Percentiles rank a stretch among this genome's conserved stretches.
phyloP scores from a whole-genome alignment of 2,888 invertebrate species.

The Allophyes oxyacanthae region DNA sequence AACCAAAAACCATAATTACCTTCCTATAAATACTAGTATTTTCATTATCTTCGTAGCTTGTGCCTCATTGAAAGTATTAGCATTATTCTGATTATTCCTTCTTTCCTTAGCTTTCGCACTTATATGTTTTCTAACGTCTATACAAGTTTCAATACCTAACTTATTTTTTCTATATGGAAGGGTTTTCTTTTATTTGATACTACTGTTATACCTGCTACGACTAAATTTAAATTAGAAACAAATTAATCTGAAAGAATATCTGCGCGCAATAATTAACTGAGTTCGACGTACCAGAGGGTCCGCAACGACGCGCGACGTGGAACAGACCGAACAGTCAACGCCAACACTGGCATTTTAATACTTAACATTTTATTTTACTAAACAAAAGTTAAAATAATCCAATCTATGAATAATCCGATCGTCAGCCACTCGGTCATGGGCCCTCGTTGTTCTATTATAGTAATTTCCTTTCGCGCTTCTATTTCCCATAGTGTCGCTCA shows the following conservation, averaged over 20 bases:
- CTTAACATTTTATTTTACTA: not conserved
- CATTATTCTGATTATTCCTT: too few species aligned
- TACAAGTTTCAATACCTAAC: conserved; percentile 6
- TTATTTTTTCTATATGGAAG: too few species aligned
- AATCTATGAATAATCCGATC: too few species aligned
- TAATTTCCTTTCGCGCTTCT: conserved; percentile 28
- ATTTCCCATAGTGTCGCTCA: conserved; percentile 12
- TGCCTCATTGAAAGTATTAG: too few species aligned
- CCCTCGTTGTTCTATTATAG: conserved; percentile 24
- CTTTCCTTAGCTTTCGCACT: conserved; percentile 31
- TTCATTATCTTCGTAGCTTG: too few species aligned
- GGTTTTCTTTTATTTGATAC: too few species aligned
- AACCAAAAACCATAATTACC: too few species aligned
- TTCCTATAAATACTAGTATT: too few species aligned
- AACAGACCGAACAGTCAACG: conserved; percentile 72
- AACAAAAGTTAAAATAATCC: too few species aligned
- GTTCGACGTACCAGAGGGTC: conserved; percentile 70
- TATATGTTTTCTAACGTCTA: conserved; percentile 39
- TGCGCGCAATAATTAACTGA: conserved; percentile 13
- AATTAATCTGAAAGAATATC: not conserved
- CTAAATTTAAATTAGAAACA: too few species aligned
- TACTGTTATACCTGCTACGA: too few species aligned
- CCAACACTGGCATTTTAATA: conserved; percentile 36
- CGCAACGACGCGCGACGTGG: conserved; percentile 83
- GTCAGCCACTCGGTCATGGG: not conserved